Conservation (phyloP, 2,888 invertebrate genomes). For the Hirtodrosophila duncani region DNA sequence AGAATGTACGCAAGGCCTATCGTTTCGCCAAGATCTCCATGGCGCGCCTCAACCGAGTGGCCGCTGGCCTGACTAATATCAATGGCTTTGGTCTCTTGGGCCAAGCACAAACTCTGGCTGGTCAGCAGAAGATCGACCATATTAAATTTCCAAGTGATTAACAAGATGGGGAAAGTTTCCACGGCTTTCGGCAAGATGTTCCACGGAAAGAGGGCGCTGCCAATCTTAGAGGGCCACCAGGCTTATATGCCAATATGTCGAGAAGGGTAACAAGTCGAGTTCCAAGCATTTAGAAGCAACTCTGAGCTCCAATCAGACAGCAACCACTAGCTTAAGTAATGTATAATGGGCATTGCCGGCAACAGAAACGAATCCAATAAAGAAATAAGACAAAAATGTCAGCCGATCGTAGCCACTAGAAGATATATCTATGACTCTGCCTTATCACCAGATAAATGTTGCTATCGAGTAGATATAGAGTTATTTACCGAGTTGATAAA, state of each 20-base stretch:
- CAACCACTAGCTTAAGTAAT: no score
- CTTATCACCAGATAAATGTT: no score
- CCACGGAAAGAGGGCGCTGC: constrained; percentile 96
- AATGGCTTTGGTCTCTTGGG: constrained; percentile 91
- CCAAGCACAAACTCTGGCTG: constrained; percentile 90
- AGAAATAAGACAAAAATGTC: no score
- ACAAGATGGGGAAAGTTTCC: constrained; percentile 92
- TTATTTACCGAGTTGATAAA: no score
- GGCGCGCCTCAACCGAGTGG: constrained; percentile 89
- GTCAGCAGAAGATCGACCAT: constrained; percentile 92
- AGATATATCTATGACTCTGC: no score
- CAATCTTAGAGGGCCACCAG: constrained; percentile 96
- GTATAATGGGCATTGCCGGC: constrained; percentile 45
- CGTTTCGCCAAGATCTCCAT: constrained; percentile 92
- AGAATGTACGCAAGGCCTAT: constrained; percentile 90
- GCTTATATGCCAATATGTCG: constrained; percentile 98
- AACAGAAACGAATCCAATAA: constrained; percentile 58
- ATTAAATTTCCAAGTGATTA: constrained; percentile 91
- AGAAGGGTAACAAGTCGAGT: constrained; percentile 94
- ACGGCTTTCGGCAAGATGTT: constrained; percentile 92
- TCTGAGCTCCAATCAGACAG: no score
- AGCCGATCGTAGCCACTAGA: no score
- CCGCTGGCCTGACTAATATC: constrained; percentile 89
- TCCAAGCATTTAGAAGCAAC: no score
- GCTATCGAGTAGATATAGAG: no score